These are phyloP conservation scores for Silurus asotus DNA, from an alignment of 2,113 vertebrate species.

Conservation along the genomic window DNA sequence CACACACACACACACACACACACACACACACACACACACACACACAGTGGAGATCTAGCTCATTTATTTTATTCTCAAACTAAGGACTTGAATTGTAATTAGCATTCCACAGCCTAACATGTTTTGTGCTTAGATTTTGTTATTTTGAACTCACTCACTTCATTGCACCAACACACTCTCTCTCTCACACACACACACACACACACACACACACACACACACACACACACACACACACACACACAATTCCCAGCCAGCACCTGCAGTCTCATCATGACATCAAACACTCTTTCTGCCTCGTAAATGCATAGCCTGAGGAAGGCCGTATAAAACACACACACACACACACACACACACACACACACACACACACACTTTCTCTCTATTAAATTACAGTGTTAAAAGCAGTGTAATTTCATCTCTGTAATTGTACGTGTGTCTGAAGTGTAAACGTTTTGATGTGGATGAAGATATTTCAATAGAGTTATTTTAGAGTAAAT, in stretches of 20 bases:
- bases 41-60: neutral
- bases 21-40: neutral
- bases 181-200: conserved; percentile 36
- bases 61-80: neutral
- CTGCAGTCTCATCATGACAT: conserved; percentile 33
- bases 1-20: neutral
- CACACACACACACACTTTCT: neutral
- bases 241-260: conserved; percentile 35
- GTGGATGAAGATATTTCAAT: neutral
- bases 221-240: conserved; percentile 15
- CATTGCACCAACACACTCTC: conserved; percentile 21
- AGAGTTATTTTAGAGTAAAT: neutral
- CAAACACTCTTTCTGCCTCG: conserved; percentile 38
- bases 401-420: conserved; percentile 15
- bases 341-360: conserved; percentile 18
- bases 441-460: conserved; percentile 6
- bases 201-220: conserved; percentile 22
- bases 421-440: neutral
- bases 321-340: conserved; percentile 36
- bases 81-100: conserved; percentile 65
- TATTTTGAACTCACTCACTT: conserved; percentile 18
- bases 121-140: neutral
- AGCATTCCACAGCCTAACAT: conserved; percentile 69
- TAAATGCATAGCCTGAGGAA: conserved; percentile 52
- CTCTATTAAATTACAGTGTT: conserved; percentile 3